Conservation (phyloP, 2,113 vertebrate species). For the Thalassoma bifasciatum region DNA sequence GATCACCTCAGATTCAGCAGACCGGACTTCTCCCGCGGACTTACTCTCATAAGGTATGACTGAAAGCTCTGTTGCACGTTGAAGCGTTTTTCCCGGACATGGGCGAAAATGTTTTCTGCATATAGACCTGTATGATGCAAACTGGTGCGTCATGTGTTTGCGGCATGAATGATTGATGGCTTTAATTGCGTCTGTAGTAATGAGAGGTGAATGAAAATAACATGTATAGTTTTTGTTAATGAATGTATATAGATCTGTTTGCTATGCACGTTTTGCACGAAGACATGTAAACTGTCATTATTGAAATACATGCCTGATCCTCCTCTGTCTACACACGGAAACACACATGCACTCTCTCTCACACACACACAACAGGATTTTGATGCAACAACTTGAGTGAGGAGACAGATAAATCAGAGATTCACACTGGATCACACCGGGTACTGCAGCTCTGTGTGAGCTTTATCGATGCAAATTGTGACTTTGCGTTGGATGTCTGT, state of each 20-base stretch:
- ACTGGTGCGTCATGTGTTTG: slow-evolving; percentile 40
- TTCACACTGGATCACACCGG: not conserved
- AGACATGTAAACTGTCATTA: not conserved
- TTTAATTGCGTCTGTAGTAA: slow-evolving; percentile 10
- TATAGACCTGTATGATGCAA: slow-evolving; percentile 10
- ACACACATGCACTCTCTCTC: not conserved
- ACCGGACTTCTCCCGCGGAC: slow-evolving; percentile 67
- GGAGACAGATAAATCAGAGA: not conserved
- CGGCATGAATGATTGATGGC: slow-evolving; percentile 12
- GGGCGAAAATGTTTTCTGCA: not conserved
- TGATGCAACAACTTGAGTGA: slow-evolving; percentile 41
- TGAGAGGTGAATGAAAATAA: not conserved
- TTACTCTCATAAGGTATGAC: slow-evolving; percentile 64
- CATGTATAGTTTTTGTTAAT: not conserved
- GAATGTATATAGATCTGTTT: not conserved
- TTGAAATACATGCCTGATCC: slow-evolving; percentile 18
- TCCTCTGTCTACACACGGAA: slow-evolving; percentile 21
- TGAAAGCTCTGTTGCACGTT: not conserved
- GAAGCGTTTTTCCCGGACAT: not conserved
- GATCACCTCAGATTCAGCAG: slow-evolving; percentile 46
- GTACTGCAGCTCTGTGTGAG: not conserved
- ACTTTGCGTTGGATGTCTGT: slow-evolving; percentile 26
- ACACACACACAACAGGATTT: not conserved
- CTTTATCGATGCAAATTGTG: slow-evolving; percentile 8
- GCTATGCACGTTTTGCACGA: slow-evolving; percentile 5